Conservation (phyloP, 2,113 vertebrate species). For the Merops nubicus region DNA sequence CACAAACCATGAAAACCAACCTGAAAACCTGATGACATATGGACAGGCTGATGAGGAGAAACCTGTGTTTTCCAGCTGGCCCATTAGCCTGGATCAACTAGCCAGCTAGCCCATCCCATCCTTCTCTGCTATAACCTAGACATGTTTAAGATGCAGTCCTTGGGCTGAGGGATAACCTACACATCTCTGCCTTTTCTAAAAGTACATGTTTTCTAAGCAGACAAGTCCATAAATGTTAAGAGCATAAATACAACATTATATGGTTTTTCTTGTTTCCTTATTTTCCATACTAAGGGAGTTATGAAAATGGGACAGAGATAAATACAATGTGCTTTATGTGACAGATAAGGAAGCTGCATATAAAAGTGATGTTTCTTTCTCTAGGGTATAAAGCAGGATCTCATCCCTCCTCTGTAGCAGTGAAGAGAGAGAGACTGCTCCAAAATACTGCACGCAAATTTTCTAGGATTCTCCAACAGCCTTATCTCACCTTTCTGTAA, state of each 20-base stretch:
- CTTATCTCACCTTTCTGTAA: background rate
- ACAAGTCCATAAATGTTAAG: accelerated
- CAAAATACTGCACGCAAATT: background rate
- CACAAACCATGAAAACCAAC: accelerated
- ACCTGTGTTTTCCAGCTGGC: accelerated
- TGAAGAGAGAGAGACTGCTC: background rate
- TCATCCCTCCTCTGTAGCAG: background rate
- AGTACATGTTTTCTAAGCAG: background rate
- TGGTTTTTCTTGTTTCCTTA: background rate
- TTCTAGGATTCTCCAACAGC: background rate
- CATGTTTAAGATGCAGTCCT: background rate
- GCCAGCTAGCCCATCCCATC: background rate
- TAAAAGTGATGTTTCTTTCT: background rate
- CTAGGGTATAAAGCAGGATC: background rate
- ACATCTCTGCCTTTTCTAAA: background rate
- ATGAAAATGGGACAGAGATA: background rate
- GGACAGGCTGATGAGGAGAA: background rate
- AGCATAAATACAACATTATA: background rate
- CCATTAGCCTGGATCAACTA: background rate
- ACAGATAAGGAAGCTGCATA: background rate
- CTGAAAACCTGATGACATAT: accelerated
- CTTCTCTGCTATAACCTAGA: background rate
- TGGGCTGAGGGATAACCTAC: background rate
- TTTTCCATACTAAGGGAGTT: background rate
- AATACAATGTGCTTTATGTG: accelerated